Evolutionary conservation across 2,888 invertebrate genomes (phyloP), one percentile per base, ranked within the genome.

Genomic region (Bruchidius siliquastri): DNA sequence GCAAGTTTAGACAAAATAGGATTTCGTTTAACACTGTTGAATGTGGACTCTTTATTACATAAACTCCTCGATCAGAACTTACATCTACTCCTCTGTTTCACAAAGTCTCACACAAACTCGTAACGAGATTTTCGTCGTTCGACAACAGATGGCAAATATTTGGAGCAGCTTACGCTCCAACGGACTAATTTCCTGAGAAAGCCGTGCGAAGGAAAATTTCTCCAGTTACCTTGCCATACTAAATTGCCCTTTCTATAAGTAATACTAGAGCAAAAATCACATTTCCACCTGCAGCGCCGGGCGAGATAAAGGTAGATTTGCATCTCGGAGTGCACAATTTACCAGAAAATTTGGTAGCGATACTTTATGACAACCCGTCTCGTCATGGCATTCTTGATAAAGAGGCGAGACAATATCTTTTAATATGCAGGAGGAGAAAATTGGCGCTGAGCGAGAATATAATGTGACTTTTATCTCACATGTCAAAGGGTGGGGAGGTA

Each of bases 201-300:
- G 8, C 30, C 8, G 49, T 49, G 10, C 49, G 1, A 49, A 13
- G 49, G 6, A 49, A 49, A 13, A 8, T 49, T 49, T 49, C 49
- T 49, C 49, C 49, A 49, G 49, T 1, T 49, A 49, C 49, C 49
- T 13, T 13, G 49, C 18, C 49, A 49, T 49, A 13, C 10, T 13
- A 13, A 49, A 49, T 49, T 13, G 13, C 49, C 49, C 49, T 49
- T 49, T 49, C 49, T 49, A 13, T 49, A 49, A 8, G 49, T 49
- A 49, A 49, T 49, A 49, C 49, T 13, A 49, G 18, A 49, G 49
- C 13, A 13, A 49, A 49, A 49, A 49, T 49, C 49, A 78, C 69
- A 71, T 69, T 71, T 32, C 72, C 69, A 20, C 70, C 66, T n/a
- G 72, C 68, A 22, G 76, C 75, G 0, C 72, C 49, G 13, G n/a